phyloP scores from a whole-genome alignment of 2,113 vertebrate species.

The Coryphaenoides rupestris region DNA sequence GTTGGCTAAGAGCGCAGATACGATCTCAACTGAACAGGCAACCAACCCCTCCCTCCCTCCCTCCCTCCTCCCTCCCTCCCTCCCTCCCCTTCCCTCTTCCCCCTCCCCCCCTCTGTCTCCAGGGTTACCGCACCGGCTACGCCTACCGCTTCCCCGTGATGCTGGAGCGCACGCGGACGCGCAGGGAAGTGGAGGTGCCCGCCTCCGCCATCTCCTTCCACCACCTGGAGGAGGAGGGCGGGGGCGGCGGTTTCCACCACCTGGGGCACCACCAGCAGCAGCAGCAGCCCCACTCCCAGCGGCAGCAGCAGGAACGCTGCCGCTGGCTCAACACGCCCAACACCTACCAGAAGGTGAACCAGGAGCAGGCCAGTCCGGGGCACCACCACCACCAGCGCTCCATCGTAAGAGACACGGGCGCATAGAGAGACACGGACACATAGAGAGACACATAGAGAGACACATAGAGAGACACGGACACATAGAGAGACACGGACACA shows the following conservation, averaged over 20 bases:
- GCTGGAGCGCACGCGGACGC: constrained; percentile 87
- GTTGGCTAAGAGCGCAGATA: too few species aligned
- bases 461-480: too few species aligned
- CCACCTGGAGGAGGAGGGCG: constrained; percentile 81
- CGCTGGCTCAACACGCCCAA: constrained; percentile 98
- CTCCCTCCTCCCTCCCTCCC: neutral
- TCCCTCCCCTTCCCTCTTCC: neutral
- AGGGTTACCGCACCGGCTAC: constrained; percentile 95
- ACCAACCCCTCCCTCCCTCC: too few species aligned
- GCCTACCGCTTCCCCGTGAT: constrained; percentile 91
- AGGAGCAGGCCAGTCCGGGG: constrained; percentile 78
- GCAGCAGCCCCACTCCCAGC: constrained; percentile 84
- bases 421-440: neutral
- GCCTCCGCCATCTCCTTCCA: constrained; percentile 87
- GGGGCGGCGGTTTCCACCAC: constrained; percentile 28
- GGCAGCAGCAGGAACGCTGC: constrained; percentile 95
- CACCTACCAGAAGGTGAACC: constrained; percentile 87
- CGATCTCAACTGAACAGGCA: too few species aligned
- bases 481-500: too few species aligned
- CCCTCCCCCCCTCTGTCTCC: neutral
- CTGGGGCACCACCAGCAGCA: constrained; percentile 44
- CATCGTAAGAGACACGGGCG: constrained; percentile 68
- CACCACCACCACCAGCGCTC: constrained; percentile 76
- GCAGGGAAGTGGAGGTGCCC: constrained; percentile 91
- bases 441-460: too few species aligned